A percentile compares a stretch with the other conserved stretches of the same genome.
Evolutionary conservation across 2,888 invertebrate species (phyloP).

Genomic region (Lapara coniferarum): DNA sequence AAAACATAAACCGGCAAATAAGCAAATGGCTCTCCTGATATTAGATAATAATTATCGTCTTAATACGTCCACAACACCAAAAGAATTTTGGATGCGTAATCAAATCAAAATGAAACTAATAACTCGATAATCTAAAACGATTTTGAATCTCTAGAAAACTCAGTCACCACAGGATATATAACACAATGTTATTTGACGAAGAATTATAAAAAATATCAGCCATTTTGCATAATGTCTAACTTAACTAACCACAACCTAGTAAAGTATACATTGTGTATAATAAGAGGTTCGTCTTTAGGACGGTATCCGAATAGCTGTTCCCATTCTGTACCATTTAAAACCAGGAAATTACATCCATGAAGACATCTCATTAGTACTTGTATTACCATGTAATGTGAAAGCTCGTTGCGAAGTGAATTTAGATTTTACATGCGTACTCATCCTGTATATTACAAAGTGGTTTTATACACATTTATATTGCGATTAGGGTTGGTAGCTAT

Average conservation of each 20-base stretch:
- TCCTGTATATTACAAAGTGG: not conserved
- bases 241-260: not conserved
- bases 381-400: conserved; percentile 16
- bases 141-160: no score
- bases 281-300: conserved; percentile 12
- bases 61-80: no score
- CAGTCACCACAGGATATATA: no score
- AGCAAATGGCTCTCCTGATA: no score
- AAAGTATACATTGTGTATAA: conserved; percentile 23
- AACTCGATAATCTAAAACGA: no score
- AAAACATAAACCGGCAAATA: no score
- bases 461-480: not conserved
- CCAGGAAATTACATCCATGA: conserved; percentile 22
- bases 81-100: no score
- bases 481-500: no score
- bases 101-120: no score
- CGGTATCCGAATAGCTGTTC: conserved; percentile 14
- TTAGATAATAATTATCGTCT: no score
- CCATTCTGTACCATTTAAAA: conserved; percentile 14
- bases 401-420: not conserved
- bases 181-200: no score
- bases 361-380: conserved; percentile 20
- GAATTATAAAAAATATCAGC: no score
- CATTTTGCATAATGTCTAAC: not conserved
- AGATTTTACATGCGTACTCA: not conserved